phyloP scores from a whole-genome alignment of 37 sponge, comb jelly and placozoan species.

The Geodia barretti region DNA sequence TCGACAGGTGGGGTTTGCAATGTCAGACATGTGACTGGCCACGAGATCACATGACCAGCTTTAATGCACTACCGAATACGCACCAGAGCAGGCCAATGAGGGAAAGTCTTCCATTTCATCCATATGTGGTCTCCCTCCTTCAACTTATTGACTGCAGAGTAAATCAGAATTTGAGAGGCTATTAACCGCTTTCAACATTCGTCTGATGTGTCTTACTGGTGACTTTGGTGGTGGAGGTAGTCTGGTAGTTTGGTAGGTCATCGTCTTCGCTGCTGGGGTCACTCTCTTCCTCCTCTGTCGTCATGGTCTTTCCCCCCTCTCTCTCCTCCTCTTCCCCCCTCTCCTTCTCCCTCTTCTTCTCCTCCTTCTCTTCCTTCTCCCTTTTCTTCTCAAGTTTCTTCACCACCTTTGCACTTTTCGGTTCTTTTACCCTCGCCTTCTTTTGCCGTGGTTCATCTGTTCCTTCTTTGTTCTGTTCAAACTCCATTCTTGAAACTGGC shows the following conservation, averaged over 20 bases:
- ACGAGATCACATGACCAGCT: not conserved
- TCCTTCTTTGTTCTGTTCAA: not conserved
- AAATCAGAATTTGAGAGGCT: not conserved
- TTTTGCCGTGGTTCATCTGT: not conserved
- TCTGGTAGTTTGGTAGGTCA: slow-evolving; percentile 2
- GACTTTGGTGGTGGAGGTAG: not conserved
- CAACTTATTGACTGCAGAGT: slow-evolving; percentile 3
- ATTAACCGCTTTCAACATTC: too few species aligned
- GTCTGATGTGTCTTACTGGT: not conserved
- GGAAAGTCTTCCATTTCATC: slow-evolving; percentile 1
- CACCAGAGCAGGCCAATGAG: slow-evolving; percentile 28
- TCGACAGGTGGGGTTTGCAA: too few species aligned
- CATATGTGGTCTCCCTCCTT: slow-evolving; percentile 3
- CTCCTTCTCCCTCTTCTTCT: not conserved
- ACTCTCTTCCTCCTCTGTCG: slow-evolving; percentile 2
- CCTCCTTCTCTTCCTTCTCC: not conserved
- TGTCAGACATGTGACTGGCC: too few species aligned
- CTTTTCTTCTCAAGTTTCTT: not conserved
- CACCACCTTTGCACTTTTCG: not conserved
- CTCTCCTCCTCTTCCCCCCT: not conserved
- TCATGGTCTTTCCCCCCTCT: not conserved
- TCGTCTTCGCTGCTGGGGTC: not conserved
- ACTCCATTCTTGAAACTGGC: not conserved
- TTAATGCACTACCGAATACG: not conserved
- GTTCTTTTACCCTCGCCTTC: not conserved